A percentile compares a stretch with the other conserved stretches of the same genome.
Conservation (phyloP, 2,113 vertebrate species). For the Cryptotis parvus region DNA sequence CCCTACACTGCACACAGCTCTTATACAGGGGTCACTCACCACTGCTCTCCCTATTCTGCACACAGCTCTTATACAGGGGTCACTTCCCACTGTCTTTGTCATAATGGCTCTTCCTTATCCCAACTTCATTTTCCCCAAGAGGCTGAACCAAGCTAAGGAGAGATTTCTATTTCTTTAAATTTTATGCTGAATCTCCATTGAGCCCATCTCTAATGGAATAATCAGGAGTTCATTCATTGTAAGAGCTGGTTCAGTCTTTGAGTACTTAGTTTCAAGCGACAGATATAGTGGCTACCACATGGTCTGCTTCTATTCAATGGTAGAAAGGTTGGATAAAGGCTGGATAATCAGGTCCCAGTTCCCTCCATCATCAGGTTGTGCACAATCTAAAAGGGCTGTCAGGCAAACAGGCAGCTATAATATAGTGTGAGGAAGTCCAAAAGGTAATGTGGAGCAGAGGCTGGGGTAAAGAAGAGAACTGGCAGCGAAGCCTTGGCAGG, state of each 20-base stretch:
- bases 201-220: neutral
- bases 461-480: too few relatives aligned
- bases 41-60: too few relatives aligned
- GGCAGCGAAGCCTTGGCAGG: neutral
- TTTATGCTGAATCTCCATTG: neutral
- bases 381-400: neutral
- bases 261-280: neutral
- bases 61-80: too few relatives aligned
- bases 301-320: neutral
- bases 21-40: too few relatives aligned
- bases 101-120: too few relatives aligned
- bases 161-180: slow-evolving; percentile 23
- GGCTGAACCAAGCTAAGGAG: too few relatives aligned
- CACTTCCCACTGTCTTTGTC: too few relatives aligned
- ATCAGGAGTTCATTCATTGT: neutral
- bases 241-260: neutral
- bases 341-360: neutral
- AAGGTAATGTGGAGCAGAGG: neutral
- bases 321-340: neutral
- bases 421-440: neutral
- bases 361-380: neutral
- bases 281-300: neutral
- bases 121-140: too few relatives aligned
- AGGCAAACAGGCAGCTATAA: neutral
- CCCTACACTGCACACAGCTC: too few relatives aligned